A percentile compares a stretch with the other conserved stretches of the same genome.
Conservation (phyloP, 2,888 invertebrate genomes). For the Lasioglossum calceatum region DNA sequence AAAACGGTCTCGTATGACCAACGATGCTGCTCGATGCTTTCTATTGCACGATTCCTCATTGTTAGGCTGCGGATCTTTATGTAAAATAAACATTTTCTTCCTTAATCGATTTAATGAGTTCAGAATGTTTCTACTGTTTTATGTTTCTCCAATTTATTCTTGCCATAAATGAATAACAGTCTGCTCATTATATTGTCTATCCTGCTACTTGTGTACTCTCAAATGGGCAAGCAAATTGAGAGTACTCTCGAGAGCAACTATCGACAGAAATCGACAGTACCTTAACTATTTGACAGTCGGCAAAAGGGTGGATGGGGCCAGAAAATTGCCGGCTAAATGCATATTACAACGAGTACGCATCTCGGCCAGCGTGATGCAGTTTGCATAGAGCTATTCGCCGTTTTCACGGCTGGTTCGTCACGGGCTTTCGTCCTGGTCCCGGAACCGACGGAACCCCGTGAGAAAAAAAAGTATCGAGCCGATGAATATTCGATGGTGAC, state of each 20-base stretch:
- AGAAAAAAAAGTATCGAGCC: constrained; percentile 74
- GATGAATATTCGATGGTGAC: constrained; percentile 63
- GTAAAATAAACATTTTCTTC: no score
- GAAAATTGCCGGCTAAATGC: constrained; percentile 68
- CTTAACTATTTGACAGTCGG: constrained; percentile 31
- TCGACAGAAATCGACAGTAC: no score
- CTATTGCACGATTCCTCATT: neutral
- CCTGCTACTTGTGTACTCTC: no score
- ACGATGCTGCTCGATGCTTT: neutral
- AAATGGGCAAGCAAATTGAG: no score
- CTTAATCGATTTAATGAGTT: no score
- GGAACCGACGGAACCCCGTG: constrained; percentile 66
- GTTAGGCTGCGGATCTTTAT: neutral
- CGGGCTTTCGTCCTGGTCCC: constrained; percentile 64
- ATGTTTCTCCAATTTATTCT: no score
- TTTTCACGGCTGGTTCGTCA: constrained; percentile 80
- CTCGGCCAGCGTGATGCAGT: constrained; percentile 60
- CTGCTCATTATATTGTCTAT: no score
- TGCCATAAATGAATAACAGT: no score
- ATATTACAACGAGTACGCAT: constrained; percentile 40
- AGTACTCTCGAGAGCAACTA: no score
- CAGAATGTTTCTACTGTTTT: no score
- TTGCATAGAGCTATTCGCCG: constrained; percentile 78
- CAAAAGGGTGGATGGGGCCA: constrained; percentile 37
- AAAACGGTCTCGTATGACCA: neutral